A percentile compares a stretch with the other conserved stretches of the same genome.
phyloP scores from a whole-genome alignment of 35 echinoderm and acorn worm genomes.

The Holothuria glaberrima region DNA sequence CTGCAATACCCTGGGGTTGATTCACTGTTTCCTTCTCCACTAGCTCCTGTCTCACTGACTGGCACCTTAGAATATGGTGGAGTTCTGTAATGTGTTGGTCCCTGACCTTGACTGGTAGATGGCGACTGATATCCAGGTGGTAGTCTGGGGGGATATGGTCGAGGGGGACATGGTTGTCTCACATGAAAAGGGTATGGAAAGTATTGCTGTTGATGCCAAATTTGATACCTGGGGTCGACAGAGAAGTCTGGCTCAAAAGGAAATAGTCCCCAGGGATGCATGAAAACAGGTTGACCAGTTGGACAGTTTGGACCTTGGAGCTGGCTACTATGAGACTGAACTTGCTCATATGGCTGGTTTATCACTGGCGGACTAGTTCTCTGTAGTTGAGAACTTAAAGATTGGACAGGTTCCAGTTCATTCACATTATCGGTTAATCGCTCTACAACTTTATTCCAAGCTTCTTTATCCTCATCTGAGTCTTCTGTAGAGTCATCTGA shows the following conservation, averaged over 20 bases:
- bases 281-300: background rate
- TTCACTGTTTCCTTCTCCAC: background rate
- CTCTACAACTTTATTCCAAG: conserved; percentile 16
- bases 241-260: conserved; percentile 4
- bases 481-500: conserved; percentile 23
- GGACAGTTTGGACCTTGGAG: background rate
- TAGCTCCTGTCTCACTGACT: background rate
- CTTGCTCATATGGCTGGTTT: too few relatives aligned
- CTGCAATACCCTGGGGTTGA: background rate
- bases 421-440: conserved; percentile 5
- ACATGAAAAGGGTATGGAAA: background rate
- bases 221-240: background rate
- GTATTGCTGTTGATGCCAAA: background rate
- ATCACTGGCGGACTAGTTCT: background rate
- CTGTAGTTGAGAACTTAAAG: conserved; percentile 9
- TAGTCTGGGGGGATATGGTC: background rate
- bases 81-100: too few relatives aligned
- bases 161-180: background rate
- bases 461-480: conserved; percentile 42
- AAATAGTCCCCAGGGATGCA: conserved; percentile 52
- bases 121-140: background rate
- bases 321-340: too few relatives aligned
- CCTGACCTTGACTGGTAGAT: background rate
- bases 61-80: background rate
- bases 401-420: conserved; percentile 25